Conservation (phyloP, 2,888 invertebrate genomes). For the Pediacus dermestoides region DNA sequence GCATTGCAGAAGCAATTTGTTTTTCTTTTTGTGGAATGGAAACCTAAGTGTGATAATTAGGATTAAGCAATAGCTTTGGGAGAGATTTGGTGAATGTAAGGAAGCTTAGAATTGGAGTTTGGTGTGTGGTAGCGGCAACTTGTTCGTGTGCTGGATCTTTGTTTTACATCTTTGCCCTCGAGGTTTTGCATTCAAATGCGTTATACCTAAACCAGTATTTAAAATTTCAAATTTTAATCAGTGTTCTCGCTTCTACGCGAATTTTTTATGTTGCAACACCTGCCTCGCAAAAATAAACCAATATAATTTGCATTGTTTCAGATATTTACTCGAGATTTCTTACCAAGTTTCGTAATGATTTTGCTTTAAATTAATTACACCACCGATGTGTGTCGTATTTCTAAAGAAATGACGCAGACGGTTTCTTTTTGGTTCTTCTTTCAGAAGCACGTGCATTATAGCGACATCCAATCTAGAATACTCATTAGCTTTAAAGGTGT, state of each 20-base stretch:
- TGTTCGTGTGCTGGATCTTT: constrained; percentile 1
- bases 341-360: constrained; percentile 1
- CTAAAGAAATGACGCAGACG: constrained; percentile 1
- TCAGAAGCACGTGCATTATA: neutral
- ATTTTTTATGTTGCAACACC: constrained; percentile 5
- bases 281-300: constrained; percentile 2
- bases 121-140: constrained; percentile 3
- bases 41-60: constrained; percentile 24
- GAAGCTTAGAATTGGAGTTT: constrained; percentile 5
- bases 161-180: constrained; percentile 6
- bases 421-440: constrained; percentile 1
- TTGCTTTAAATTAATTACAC: neutral
- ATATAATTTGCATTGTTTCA: constrained; percentile 2
- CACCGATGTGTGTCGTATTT: constrained; percentile 1
- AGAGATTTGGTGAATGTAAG: constrained; percentile 5
- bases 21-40: too few species aligned
- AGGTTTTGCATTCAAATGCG: constrained; percentile 9
- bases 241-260: constrained; percentile 3
- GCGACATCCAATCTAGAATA: constrained; percentile 6
- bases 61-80: constrained; percentile 20
- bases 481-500: constrained; percentile 17
- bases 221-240: constrained; percentile 15
- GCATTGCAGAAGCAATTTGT: too few species aligned
- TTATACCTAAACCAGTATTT: constrained; percentile 11
- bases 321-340: too few species aligned